Conservation (phyloP, 2,888 invertebrate species). For the Bombyx huttoni region DNA sequence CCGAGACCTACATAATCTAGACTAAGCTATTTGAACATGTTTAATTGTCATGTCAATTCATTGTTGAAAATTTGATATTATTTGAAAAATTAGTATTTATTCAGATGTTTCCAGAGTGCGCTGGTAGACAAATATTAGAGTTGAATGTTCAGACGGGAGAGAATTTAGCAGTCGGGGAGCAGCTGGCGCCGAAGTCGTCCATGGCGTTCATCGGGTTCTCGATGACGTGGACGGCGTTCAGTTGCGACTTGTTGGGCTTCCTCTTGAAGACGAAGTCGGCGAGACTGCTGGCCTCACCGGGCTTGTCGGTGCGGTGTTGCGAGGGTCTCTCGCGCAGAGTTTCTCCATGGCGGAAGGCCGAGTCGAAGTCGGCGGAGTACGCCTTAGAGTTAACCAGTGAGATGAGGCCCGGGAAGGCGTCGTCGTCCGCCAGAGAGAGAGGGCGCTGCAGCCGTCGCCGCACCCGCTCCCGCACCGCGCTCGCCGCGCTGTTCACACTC, state of each 20-base stretch:
- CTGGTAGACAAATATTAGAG: too few species aligned
- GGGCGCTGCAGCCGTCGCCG: constrained; percentile 37
- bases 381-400: constrained; percentile 33
- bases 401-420: constrained; percentile 25
- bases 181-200: constrained; percentile 11
- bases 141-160: background rate
- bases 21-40: too few species aligned
- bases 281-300: constrained; percentile 26
- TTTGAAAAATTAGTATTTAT: too few species aligned
- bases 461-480: constrained; percentile 42
- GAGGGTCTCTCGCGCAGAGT: constrained; percentile 14
- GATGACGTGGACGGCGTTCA: constrained; percentile 31
- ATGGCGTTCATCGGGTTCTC: constrained; percentile 50
- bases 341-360: constrained; percentile 5
- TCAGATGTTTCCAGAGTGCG: too few species aligned
- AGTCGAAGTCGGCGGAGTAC: constrained; percentile 29
- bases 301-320: constrained; percentile 20
- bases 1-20: too few species aligned
- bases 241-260: constrained; percentile 12
- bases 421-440: constrained; percentile 37
- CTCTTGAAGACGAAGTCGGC: constrained; percentile 29
- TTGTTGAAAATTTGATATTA: too few species aligned
- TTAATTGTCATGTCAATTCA: too few species aligned
- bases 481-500: constrained; percentile 20
- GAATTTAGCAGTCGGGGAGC: background rate